A percentile compares a stretch with the other conserved stretches of the same genome.
Evolutionary conservation across 2,888 invertebrate genomes (phyloP).

Genomic region (Heliconius ethilla): DNA sequence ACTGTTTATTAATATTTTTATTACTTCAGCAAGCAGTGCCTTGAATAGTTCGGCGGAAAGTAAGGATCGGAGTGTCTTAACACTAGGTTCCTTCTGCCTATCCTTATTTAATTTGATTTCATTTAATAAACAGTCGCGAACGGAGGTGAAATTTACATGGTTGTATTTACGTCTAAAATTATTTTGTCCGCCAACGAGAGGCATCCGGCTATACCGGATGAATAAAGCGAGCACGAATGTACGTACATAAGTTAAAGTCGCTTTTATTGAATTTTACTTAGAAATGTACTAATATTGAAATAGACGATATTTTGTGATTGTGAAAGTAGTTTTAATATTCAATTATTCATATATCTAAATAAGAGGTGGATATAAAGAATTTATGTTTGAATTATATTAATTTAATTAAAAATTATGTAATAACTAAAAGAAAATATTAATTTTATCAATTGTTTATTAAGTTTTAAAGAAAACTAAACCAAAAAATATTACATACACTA

Average conservation of each 20-base stretch:
- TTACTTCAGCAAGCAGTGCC: too few species aligned
- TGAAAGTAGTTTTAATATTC: neutral
- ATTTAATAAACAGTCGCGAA: neutral
- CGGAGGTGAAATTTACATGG: slow-evolving; percentile 64
- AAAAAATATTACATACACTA: neutral
- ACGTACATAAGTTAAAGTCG: slow-evolving; percentile 34
- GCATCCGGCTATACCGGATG: slow-evolving; percentile 70
- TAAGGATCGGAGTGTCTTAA: too few species aligned
- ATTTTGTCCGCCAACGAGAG: slow-evolving; percentile 57
- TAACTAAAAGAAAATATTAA: too few species aligned
- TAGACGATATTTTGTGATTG: neutral
- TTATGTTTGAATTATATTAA: too few species aligned
- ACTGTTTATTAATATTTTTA: too few species aligned
- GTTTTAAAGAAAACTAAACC: neutral
- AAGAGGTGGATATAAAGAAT: too few species aligned
- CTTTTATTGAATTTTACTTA: slow-evolving; percentile 18
- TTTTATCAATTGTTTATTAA: too few species aligned
- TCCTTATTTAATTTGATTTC: too few species aligned
- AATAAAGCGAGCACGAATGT: slow-evolving; percentile 67
- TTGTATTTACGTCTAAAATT: slow-evolving; percentile 7
- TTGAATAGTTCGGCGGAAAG: too few species aligned
- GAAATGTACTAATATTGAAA: slow-evolving; percentile 1
- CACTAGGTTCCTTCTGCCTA: too few species aligned
- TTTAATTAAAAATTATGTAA: too few species aligned
- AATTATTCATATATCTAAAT: neutral